Evolutionary conservation across 2,888 invertebrate genomes (phyloP), one percentile per base, ranked within the genome.

Genomic region (Artemia sinica): DNA sequence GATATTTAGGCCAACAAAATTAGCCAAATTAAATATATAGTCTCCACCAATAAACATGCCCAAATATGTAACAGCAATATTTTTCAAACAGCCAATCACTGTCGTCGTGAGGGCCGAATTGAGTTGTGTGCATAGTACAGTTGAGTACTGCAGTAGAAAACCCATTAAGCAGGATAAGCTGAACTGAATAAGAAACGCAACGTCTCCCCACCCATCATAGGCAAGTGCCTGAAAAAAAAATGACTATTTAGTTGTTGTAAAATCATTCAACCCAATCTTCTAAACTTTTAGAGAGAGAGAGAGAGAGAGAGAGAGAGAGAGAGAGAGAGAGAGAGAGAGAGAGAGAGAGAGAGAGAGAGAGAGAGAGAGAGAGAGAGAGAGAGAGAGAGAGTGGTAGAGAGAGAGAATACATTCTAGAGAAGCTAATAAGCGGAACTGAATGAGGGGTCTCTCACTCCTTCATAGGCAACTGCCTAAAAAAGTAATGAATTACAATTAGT

Each of bases 51-150:
- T 89, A 65, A 95, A 85, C 96, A 98, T 98, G 49, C 97, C 97
- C 72, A 94, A 81, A 79, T 98, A 98, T 1, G 98, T 98, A 6
- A 98, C 91, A 74, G 93, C 84, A 74, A 98, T 89, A 80, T 98
- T 98, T 81, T 98, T 98, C 69, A 98, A 82, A 76, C 97, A 96
- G 8, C 98, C 98, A 73, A 98, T 91, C 71, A 98, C 95, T 8
- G 96, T 95, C 0, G 98, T 98, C 0, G 98, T 98, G 67, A 98
- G 81, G n/a, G 98, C 96, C 70, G 96, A 96, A 79, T 98, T 98
- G 78, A 90, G 86, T 75, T 89, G 86, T 0, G 97, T 98, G 79
- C 98, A 98, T 65, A 97, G 78, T 75, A 98, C 89, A 13, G 94
- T 90, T 77, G 94, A 91, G 78, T 95, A 97, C 66, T 91, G 91